Evolutionary conservation across 2,888 invertebrate genomes (phyloP).

Genomic region (Rutpela maculata): DNA sequence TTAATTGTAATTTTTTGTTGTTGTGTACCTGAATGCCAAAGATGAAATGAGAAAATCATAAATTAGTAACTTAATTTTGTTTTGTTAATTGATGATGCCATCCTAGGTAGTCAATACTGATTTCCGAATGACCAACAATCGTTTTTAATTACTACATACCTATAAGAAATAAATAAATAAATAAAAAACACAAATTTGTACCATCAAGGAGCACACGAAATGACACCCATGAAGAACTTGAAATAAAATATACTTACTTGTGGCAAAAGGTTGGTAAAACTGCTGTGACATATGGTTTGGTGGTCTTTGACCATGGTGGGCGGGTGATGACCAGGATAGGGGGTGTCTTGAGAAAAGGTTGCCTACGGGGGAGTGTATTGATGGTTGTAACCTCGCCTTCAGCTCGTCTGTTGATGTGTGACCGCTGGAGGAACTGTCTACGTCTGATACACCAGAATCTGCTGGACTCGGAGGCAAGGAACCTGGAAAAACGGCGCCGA

Average conservation of each 20-base stretch:
- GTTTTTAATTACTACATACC: too few relatives aligned
- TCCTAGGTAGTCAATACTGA: too few relatives aligned
- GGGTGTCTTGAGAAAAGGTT: slow-evolving; percentile 65
- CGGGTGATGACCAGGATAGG: slow-evolving; percentile 61
- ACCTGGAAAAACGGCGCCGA: slow-evolving; percentile 76
- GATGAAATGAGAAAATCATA: too few relatives aligned
- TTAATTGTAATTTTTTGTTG: too few relatives aligned
- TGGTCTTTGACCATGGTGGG: slow-evolving; percentile 63
- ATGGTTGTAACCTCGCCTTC: slow-evolving; percentile 89
- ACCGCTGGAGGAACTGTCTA: slow-evolving; percentile 92
- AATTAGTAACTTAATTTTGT: too few relatives aligned
- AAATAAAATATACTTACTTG: slow-evolving; percentile 63
- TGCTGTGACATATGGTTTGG: slow-evolving; percentile 65
- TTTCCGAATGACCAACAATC: too few relatives aligned
- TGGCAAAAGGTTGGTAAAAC: slow-evolving; percentile 67
- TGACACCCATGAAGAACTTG: not conserved
- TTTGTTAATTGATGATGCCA: too few relatives aligned
- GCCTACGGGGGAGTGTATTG: slow-evolving; percentile 71
- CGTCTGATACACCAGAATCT: slow-evolving; percentile 97
- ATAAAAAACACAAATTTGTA: too few relatives aligned
- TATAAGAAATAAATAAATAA: too few relatives aligned
- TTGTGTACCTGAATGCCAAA: too few relatives aligned
- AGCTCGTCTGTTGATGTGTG: slow-evolving; percentile 87
- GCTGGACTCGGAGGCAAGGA: slow-evolving; percentile 98
- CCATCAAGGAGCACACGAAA: too few relatives aligned